Evolutionary conservation across 1,140 invertebrate species (phyloP), one percentile per base, ranked within the genome.

Genomic region (Zaprionus africanus): DNA sequence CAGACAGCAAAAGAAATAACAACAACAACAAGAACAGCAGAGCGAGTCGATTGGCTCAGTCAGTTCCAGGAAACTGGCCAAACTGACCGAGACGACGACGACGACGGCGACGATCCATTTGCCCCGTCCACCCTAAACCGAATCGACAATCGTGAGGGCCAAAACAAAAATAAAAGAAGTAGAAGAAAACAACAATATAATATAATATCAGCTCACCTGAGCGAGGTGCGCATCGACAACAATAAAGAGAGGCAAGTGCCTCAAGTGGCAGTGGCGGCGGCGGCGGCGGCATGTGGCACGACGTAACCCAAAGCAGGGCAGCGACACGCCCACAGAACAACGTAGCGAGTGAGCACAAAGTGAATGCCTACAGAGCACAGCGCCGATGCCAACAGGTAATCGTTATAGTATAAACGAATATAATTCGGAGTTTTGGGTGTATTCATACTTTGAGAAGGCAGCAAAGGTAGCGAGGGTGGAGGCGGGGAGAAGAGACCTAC

Each of bases 21-120:
- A 54, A 6, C 22, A 22, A 22, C 26, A 38, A 43, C 34, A 77
- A 81, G 53, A 72, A 49, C 34, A 62, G 13, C 22, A 51, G 36
- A 68, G 61, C 65, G 24, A 43, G 49, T 61, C 75, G 46, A 78
- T 63, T 72, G 70, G 53, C 59, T 67, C 58, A 49, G 65, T 24
- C 38, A 66, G 62, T 68, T 82, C 80, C 82, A 65, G 71, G 82
- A 79, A 83, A 82, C 79, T 68, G 61, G 60, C 64, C 82, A 77
- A 84, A 81, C 67, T 81, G 79, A 81, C 81, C 79, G 57, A 72
- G 67, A 74, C 70, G 70, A 76, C 78, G 65, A 83, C 72, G 67
- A 74, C 70, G 70, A 76, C 78, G 65, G 79, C 72, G 57, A 61
- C 46, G 31, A 69, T 62, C 67, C 66, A 67, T 49, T 34, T 34